Evolutionary conservation across 2,797 vertebrate species (phyloP), one percentile per base, ranked within the genome.

Genomic region (Rhodeus uyekii): DNA sequence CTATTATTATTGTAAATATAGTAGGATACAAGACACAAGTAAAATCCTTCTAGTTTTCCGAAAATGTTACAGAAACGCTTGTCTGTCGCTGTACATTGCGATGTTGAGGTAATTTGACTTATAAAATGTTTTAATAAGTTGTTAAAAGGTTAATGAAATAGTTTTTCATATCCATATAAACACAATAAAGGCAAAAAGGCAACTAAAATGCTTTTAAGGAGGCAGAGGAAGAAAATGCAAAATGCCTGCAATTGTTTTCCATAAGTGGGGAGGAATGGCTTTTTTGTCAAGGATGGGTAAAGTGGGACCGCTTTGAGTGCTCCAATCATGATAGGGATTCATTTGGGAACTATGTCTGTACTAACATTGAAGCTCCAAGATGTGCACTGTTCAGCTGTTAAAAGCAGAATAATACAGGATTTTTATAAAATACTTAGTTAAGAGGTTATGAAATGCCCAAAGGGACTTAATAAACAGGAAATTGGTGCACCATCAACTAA

Each of bases 381-480:
- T 46, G 18, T 76, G 27, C 19, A 63, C 10, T 2, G 4, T 61
- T 61, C 58, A 76, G 58, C 8, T 12, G 1, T 39, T 76, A 76
- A 63, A 76, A 76, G 58, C 39, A 46, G 55, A 76, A 42, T 29
- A 63, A 46, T 61, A 42, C 74, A 44, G 36, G 12, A 76, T 60
- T 76, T 39, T 63, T 76, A 42, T 63, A 46, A 76, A 63, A 76
- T 76, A 76, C 39, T 76, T 76, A 46, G 74, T 76, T 76, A 63
- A 76, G 18, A 60, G 74, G 55, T 76, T 76, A 76, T 61, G 55
- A 63, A 76, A 61, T 14, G 58, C 58, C 55, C 39, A 63, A 29
- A 46, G 74, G 22, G 58, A 63, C 46, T 76, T 76, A 46, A 76
- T 63, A 63, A 76, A 44, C 27, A 46, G 74, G 58, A 63, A 76